These are phyloP conservation scores for Hypsopygia costalis DNA, from an alignment of 2,888 invertebrate species.

Conservation along the genomic window DNA sequence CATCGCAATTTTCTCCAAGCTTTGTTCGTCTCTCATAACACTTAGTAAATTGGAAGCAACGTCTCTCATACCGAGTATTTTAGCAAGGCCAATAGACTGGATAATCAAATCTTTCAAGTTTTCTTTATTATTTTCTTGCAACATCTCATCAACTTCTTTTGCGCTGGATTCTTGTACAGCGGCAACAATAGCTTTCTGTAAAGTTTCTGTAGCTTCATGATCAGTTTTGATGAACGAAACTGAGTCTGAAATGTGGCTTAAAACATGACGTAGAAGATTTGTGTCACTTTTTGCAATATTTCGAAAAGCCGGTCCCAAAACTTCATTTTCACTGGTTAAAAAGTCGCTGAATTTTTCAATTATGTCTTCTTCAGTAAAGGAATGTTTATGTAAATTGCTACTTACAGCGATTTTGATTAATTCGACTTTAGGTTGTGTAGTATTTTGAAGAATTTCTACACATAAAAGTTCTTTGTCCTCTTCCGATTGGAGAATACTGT, in stretches of 20 bases:
- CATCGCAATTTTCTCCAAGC: constrained; percentile 75
- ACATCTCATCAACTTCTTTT: constrained; percentile 75
- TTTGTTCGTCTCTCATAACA: constrained; percentile 76
- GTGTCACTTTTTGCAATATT: constrained; percentile 83
- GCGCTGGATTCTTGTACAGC: constrained; percentile 83
- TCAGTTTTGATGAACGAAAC: constrained; percentile 82
- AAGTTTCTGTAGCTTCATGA: constrained; percentile 82
- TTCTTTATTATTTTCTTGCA: constrained; percentile 70
- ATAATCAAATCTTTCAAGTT: constrained; percentile 71
- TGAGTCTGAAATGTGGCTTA: constrained; percentile 82
- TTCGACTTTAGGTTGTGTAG: constrained; percentile 82
- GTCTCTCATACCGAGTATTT: constrained; percentile 84
- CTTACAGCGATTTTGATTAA: constrained; percentile 80
- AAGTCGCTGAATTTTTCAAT: constrained; percentile 83
- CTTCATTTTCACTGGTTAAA: constrained; percentile 81
- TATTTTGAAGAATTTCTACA: constrained; percentile 72
- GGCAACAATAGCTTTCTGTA: constrained; percentile 84
- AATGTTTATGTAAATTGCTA: constrained; percentile 58
- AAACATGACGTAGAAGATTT: constrained; percentile 79
- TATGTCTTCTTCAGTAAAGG: constrained; percentile 78
- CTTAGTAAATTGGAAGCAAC: constrained; percentile 80
- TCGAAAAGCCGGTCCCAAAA: constrained; percentile 83
- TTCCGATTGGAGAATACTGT: constrained; percentile 70
- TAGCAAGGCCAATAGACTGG: constrained; percentile 85
- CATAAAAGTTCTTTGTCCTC: constrained; percentile 69